Percentiles rank a stretch among this genome's conserved stretches.
These are phyloP conservation scores for Hybognathus amarus DNA, from an alignment of 2,797 vertebrate genomes.

Conservation along the genomic window DNA sequence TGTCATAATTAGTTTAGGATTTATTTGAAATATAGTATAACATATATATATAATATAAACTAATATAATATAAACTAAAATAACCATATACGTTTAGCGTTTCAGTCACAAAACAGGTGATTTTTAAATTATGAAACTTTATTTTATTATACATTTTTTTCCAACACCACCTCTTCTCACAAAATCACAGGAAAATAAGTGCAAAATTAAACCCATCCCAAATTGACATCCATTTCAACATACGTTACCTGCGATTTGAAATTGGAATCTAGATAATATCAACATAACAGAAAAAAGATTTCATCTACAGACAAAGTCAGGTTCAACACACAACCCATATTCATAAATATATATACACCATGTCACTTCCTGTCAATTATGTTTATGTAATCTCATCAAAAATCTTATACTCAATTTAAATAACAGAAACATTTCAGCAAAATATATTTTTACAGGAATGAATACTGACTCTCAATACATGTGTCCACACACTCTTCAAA, in stretches of 20 bases:
- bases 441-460: background rate
- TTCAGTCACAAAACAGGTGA: background rate
- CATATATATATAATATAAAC: too few relatives aligned
- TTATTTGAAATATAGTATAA: too few relatives aligned
- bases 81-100: background rate
- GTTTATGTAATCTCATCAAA: background rate
- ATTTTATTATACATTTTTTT: conserved; percentile 5
- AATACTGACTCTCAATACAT: background rate
- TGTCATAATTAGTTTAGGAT: too few relatives aligned
- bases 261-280: background rate
- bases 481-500: background rate
- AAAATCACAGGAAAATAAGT: background rate
- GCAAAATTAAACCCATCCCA: background rate
- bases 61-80: too few relatives aligned
- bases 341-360: background rate
- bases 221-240: background rate
- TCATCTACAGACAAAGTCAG: background rate
- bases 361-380: background rate
- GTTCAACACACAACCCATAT: background rate
- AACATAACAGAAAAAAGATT: background rate
- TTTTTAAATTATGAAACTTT: background rate
- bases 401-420: background rate
- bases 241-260: background rate
- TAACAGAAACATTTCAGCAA: background rate
- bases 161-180: background rate